Base-by-base conservation (phyloP, 2,888 invertebrate genomes). In the Idaea straminata region DNA sequence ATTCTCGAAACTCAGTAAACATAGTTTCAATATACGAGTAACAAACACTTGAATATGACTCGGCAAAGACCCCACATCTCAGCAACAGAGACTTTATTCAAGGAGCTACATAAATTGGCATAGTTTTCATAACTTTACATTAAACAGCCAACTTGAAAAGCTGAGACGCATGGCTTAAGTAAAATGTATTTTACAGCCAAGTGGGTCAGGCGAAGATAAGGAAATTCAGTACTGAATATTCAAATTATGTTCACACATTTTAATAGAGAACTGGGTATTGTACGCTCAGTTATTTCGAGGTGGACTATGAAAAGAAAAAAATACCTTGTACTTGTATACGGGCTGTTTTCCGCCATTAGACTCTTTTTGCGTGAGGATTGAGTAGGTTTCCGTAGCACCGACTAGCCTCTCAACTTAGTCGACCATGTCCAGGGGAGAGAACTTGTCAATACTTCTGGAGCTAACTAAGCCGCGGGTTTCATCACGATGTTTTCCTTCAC, bases 151-250 rank as follows among this genome's bases (percentile, higher is more conserved):
- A 47, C 47, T 47, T 47, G 47, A 47, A 47, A 47, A 13, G 47
- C 47, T 47, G 47, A 47, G 47, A 47, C 47, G 47, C 47, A 47
- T 47, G 47, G 47, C 47, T 47, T 47, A 47, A 47, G 47, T 47
- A 47, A 47, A 47, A 47, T 47, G 47, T 47, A 47, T 47, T 47
- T 47, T 47, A 47, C 47, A 47, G 47, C 10, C 47, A 47, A 47
- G 47, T 47, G 47, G 13, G 47, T 47, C 47, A 10, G 47, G 47
- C 7, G 7, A 4, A 47, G 47, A 47, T 47, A 10, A 10, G 47
- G 13, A 47, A 47, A 47, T 47, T 47, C 47, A 10, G 47, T 47
- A 47, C 13, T 13, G 47, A 47, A 47, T 47, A 47, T 47, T 7
- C 47, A 47, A 47, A 47, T 13, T 47, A 47, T 47, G 47, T 47